Conservation (phyloP, 2,888 invertebrate species). For the Cetonia aurata region DNA sequence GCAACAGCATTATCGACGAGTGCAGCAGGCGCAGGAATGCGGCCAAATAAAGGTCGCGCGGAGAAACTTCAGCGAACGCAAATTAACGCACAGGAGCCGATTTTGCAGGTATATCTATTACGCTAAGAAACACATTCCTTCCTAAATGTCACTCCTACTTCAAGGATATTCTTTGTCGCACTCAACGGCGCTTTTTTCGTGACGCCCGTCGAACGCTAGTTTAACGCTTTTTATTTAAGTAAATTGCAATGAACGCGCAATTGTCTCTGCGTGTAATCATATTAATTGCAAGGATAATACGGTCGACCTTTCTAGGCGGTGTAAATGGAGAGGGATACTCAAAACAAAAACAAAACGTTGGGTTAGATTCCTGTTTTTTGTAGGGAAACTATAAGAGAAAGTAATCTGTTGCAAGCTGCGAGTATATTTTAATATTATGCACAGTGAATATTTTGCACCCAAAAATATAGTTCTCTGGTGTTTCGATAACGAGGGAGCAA, state of each 20-base stretch:
- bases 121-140: constrained; percentile 3
- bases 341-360: too few species aligned
- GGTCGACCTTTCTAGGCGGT: too few species aligned
- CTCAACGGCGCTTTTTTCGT: not conserved
- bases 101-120: not conserved
- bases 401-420: not conserved
- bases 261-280: not conserved
- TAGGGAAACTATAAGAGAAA: too few species aligned
- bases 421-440: constrained; percentile 9
- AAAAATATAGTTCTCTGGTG: too few species aligned
- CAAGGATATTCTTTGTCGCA: constrained; percentile 21
- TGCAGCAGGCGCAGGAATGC: not conserved
- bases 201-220: constrained; percentile 2
- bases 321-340: too few species aligned
- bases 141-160: constrained; percentile 24
- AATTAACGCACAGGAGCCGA: constrained; percentile 9
- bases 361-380: too few species aligned
- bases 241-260: not conserved
- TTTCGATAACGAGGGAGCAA: too few species aligned
- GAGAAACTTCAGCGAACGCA: not conserved
- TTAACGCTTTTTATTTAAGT: not conserved
- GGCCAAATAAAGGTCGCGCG: constrained; percentile 15
- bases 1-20: not conserved
- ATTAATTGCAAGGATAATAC: not conserved
- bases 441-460: too few species aligned